Percentiles rank a stretch among this genome's conserved stretches.
These are phyloP conservation scores for Araneus ventricosus DNA, from an alignment of 1,140 invertebrate genomes.

Conservation along the genomic window DNA sequence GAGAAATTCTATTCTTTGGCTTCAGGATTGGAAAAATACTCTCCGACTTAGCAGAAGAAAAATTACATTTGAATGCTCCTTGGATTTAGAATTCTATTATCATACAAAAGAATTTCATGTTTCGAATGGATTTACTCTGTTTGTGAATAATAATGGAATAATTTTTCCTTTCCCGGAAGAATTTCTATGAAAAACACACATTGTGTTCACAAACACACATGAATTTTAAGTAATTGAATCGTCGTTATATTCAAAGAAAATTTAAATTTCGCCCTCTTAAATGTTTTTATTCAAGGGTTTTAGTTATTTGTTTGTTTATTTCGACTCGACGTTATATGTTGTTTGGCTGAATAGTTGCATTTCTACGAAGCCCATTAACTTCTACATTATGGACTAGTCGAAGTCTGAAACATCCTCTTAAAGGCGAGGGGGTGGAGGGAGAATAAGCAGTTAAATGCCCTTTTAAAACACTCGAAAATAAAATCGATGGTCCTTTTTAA, in stretches of 20 bases:
- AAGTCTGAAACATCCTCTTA: too few species aligned
- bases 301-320: too few species aligned
- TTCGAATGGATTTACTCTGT: neutral
- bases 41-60: neutral
- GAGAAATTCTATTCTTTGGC: neutral
- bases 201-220: neutral
- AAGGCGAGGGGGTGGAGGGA: too few species aligned
- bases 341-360: too few species aligned
- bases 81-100: neutral
- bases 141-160: neutral
- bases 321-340: too few species aligned
- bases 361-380: too few species aligned
- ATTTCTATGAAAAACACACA: neutral
- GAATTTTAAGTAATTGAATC: neutral
- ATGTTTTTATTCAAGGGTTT: too few species aligned
- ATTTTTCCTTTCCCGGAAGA: neutral
- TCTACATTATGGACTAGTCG: too few species aligned
- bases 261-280: neutral
- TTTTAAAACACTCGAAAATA: too few species aligned
- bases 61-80: neutral
- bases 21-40: neutral
- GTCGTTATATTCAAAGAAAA: neutral
- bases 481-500: too few species aligned
- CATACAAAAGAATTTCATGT: neutral
- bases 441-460: too few species aligned